Evolutionary conservation across 2,888 invertebrate genomes (phyloP), one percentile per base, ranked within the genome.

Genomic region (Drosophila ochracea): DNA sequence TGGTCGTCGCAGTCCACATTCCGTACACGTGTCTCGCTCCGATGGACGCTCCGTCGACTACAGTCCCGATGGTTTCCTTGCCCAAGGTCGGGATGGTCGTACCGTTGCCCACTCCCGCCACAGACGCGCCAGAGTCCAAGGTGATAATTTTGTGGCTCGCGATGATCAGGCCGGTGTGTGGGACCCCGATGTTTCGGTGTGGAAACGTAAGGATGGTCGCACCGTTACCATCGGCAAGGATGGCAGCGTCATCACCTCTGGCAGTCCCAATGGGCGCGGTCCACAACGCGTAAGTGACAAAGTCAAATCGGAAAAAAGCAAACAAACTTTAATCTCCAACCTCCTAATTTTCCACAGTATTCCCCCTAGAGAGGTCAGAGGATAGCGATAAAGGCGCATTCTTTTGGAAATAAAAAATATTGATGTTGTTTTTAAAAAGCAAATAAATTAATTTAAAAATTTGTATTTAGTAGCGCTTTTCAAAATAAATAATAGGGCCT

Each of bases 131-230:
- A 72, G 86, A 13, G 89, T 85, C n/a, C 78, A 76, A 21, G 86
- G 89, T 7, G 61, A 82, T 0, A 78, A 80, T 21, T 85, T 85
- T 59, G 85, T 84, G 9, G 89, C 89, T 19, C 82, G 82, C 53
- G 73, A 61, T 9, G 47, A 89, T 62, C 82, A 82, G 21, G 85
- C 89, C 1, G 83, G 85, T 1, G 41, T 61, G 5, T 75, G 78
- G 64, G 78, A 78, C 10, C 61, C 62, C 2, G 9, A 58, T 9
- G 67, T 76, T 16, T 82, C 84, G 0, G 58, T 86, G 7, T 89
- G 89, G 84, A 86, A 71, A 7, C 63, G 75, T 39, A 68, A 76
- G 0, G 88, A 84, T 50, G 84, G 84, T 10, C 84, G 84, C 9
- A 84, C 84, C 0, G 84, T 84, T 2, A 54, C 70, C 4, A 0